Evolutionary conservation across 2,797 vertebrate genomes (phyloP), one percentile per base, ranked within the genome.

Genomic region (Mormyrops attenuatus): DNA sequence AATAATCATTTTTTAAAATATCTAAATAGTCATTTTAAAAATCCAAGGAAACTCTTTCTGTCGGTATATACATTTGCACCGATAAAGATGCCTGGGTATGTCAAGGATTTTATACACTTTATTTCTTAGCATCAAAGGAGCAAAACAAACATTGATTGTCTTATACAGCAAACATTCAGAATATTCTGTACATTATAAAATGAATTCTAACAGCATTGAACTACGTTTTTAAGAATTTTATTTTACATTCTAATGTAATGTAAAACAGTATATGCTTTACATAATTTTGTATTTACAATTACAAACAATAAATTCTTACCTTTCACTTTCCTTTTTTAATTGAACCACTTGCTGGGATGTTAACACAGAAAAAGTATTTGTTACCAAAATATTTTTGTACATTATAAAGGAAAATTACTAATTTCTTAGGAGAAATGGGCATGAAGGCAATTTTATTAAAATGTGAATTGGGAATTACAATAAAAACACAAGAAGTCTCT

Each of bases 151-250:
- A 97, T 95, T 97, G 96, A 97, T 97, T 97, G 96, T 97, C 96
- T 96, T 96, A 96, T 96, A 96, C 96, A 97, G 95, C 96, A 96
- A 96, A 97, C 96, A 96, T 97, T 97, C 96, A 96, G 95, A 96
- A 97, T 96, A 95, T 94, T 96, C 94, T 96, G 95, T 96, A 96
- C 95, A 96, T 96, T 95, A 96, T 96, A 94, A 94, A 90, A 92
- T 94, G 92, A 96, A 96, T 87, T 87, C 95, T 96, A 96, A 96
- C 94, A 94, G 91, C 95, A 93, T 94, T 92, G 91, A 96, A 96
- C 96, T 96, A 97, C 96, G 94, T 95, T 95, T 96, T 96, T 96
- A 94, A 96, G 91, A 94, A 96, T 94, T 94, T 94, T 91, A 93
- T 94, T 94, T 95, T 97, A 96, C 95, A 96, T 96, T 96, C 95